Evolutionary conservation across 2,113 vertebrate genomes (phyloP), one percentile per base, ranked within the genome.

Genomic region (Aramus guarauna): DNA sequence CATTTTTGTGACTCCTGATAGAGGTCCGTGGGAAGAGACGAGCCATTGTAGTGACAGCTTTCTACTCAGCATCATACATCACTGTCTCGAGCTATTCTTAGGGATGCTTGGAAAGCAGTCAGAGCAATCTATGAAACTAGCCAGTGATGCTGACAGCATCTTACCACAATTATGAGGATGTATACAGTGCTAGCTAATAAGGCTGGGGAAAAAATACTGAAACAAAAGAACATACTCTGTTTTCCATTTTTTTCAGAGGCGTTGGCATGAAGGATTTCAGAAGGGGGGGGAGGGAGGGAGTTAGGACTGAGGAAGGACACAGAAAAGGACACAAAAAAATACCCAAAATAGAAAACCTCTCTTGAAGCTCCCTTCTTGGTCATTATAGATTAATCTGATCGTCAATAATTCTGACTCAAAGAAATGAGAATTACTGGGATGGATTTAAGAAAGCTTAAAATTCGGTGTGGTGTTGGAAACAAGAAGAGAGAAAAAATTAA

Each of bases 121-220:
- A 93, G 92, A 96, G 91, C 48, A 66, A 91, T 94, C 92, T 96
- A 88, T 93, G 80, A 97, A 92, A 92, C 48, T 21, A 89, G 69
- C 75, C 91, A 59, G 88, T 45, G 84, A 83, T 91, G 74, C 74
- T 95, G 95, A 97, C 97, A 97, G 87, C 89, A 84, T 95, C 94
- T 96, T 89, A 80, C 45, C 71, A 66, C 82, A 93, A 78, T 95
- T 96, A 97, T 75, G 52, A 87, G 92, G 89, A 76, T 80, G 39
- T 68, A 92, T 85, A 92, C 88, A 91, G 47, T 73, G 43, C 45
- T 90, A 78, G 55, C 45, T 94, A 96, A 93, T 89, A 92, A 84
- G 23, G 59, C 30, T 29, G 1, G 9, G 23, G 15, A 5, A 78
- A 86, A 81, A 89, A 91, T 34, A 55, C 4, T 12, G 53, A 86